Conservation (phyloP, 2,888 invertebrate genomes). For the Tetragonisca angustula region DNA sequence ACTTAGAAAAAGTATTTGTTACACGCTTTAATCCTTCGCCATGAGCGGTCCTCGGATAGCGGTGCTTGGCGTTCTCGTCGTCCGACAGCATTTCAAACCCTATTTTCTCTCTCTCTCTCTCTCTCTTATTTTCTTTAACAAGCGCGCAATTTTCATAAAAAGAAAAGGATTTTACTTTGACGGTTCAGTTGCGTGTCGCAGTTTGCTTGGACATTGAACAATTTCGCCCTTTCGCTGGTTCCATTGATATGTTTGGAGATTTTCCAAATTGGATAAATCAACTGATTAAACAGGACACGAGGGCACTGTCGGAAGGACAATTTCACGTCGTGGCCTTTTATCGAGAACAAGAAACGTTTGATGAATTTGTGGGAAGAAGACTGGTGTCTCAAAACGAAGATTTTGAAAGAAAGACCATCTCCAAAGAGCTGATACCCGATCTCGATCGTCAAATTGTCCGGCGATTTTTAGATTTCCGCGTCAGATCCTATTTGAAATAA, state of each 20-base stretch:
- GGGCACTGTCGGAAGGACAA: constrained; percentile 50
- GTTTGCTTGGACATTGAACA: neutral
- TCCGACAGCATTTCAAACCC: constrained; percentile 4
- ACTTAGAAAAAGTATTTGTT: constrained; percentile 68
- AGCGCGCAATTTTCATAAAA: neutral
- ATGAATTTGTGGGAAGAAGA: constrained; percentile 78
- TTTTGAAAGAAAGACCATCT: constrained; percentile 83
- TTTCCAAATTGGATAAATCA: neutral
- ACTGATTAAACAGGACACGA: neutral
- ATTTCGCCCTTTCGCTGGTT: neutral
- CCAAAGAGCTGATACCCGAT: constrained; percentile 75
- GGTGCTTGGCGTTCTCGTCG: constrained; percentile 39
- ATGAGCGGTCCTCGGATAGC: constrained; percentile 10
- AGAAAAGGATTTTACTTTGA: neutral
- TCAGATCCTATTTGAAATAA: neutral
- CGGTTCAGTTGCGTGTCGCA: neutral
- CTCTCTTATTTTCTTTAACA: neutral
- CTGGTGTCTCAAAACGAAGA: constrained; percentile 64
- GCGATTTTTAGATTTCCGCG: constrained; percentile 15
- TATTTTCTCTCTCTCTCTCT: neutral
- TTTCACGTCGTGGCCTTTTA: constrained; percentile 62
- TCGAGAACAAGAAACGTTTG: constrained; percentile 81
- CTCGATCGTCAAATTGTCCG: constrained; percentile 64
- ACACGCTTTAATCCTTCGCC: constrained; percentile 50
- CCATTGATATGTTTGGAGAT: neutral